A percentile compares a stretch with the other conserved stretches of the same genome.
Evolutionary conservation across 2,888 invertebrate genomes (phyloP).

Genomic region (Acanthosepion pharaonis): DNA sequence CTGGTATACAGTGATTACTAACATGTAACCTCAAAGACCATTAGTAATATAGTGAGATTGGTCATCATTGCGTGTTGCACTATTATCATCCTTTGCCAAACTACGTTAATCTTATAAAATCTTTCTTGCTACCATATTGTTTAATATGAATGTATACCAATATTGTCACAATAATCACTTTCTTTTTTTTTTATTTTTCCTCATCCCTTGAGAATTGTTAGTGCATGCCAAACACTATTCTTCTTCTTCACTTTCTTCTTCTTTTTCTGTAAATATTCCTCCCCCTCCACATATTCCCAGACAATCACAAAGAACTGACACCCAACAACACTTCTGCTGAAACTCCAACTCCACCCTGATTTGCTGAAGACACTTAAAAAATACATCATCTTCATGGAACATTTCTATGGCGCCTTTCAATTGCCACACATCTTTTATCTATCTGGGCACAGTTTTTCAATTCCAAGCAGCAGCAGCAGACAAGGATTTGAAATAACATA

Average conservation of each 20-base stretch:
- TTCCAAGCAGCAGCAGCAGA: background rate
- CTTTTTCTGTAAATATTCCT: too few relatives aligned
- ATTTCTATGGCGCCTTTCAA: background rate
- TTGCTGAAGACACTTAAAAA: background rate
- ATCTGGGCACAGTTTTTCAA: background rate
- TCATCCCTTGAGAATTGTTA: too few relatives aligned
- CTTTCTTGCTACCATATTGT: background rate
- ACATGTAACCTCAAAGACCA: too few relatives aligned
- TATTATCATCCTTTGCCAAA: too few relatives aligned
- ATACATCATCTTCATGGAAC: background rate
- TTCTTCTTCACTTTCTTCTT: background rate
- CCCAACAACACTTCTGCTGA: background rate
- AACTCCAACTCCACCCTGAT: background rate
- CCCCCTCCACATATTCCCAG: background rate
- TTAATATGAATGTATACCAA: background rate
- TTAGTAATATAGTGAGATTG: too few relatives aligned
- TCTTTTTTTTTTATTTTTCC: background rate
- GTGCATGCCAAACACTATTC: background rate
- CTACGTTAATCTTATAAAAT: background rate
- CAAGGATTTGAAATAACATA: background rate
- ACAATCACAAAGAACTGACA: background rate
- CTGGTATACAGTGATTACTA: too few relatives aligned
- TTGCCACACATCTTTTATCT: background rate
- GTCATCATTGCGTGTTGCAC: too few relatives aligned
- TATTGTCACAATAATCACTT: background rate